A percentile compares a stretch with the other conserved stretches of the same genome.
These are phyloP conservation scores for Menidia menidia DNA, from an alignment of 2,797 vertebrate genomes.

Conservation along the genomic window DNA sequence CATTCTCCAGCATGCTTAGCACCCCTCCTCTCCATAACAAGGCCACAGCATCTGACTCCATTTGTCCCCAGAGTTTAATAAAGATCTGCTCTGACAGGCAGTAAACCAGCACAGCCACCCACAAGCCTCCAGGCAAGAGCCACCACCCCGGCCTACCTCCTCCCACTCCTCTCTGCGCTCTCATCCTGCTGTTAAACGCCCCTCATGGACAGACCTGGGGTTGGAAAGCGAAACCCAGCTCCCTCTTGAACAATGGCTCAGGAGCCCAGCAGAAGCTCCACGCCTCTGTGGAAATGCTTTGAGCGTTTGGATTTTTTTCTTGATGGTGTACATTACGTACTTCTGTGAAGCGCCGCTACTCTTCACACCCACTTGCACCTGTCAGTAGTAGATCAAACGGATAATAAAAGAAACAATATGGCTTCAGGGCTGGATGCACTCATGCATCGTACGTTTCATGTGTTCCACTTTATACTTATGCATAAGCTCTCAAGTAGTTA, in stretches of 20 bases:
- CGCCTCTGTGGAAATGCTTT: slow-evolving; percentile 56
- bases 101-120: slow-evolving; percentile 82
- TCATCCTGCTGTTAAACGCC: slow-evolving; percentile 40
- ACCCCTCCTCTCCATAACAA: slow-evolving; percentile 78
- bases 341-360: slow-evolving; percentile 49
- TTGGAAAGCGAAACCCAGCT: slow-evolving; percentile 61
- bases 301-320: slow-evolving; percentile 51
- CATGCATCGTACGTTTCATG: slow-evolving; percentile 44
- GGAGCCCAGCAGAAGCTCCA: slow-evolving; percentile 46
- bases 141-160: slow-evolving; percentile 56
- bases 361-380: slow-evolving; percentile 72
- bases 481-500: slow-evolving; percentile 45
- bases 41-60: slow-evolving; percentile 79
- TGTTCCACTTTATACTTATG: slow-evolving; percentile 44
- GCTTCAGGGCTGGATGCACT: slow-evolving; percentile 43
- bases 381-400: slow-evolving; percentile 74
- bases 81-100: slow-evolving; percentile 82
- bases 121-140: slow-evolving; percentile 73
- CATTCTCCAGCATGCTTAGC: slow-evolving; percentile 27
- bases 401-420: slow-evolving; percentile 72
- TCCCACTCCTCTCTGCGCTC: slow-evolving; percentile 50
- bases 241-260: slow-evolving; percentile 65
- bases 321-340: slow-evolving; percentile 37
- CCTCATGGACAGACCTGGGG: slow-evolving; percentile 22
- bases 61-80: slow-evolving; percentile 86